Percentiles rank a stretch among this genome's conserved stretches.
Conservation (phyloP, 1,140 invertebrate species). For the Scylla paramamosain region DNA sequence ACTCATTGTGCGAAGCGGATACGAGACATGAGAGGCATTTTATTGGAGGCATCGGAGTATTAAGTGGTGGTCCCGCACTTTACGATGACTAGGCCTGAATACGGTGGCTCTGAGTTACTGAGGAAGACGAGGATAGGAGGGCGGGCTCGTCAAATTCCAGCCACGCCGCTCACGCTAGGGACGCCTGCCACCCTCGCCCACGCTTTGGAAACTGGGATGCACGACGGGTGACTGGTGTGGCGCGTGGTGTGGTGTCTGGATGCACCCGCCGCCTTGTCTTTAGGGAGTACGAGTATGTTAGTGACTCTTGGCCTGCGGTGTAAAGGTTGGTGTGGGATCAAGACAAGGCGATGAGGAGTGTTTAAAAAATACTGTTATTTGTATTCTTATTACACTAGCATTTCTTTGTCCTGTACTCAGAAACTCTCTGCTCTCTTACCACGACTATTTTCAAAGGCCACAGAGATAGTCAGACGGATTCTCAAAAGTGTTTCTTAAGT, state of each 20-base stretch:
- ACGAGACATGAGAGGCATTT: constrained; percentile 11
- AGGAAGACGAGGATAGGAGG: background rate
- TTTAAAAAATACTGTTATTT: no score
- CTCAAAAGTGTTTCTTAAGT: no score
- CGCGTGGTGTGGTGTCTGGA: background rate
- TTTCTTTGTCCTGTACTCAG: no score
- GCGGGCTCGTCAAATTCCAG: background rate
- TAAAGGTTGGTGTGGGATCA: no score
- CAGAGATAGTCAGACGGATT: no score
- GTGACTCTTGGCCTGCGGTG: no score
- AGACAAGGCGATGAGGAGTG: no score
- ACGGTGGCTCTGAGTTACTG: background rate
- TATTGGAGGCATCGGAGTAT: constrained; percentile 12
- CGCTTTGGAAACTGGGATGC: background rate
- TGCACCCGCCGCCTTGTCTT: no score
- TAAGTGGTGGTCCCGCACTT: background rate
- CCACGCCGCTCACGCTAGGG: background rate
- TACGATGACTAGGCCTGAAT: background rate
- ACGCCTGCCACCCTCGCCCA: background rate
- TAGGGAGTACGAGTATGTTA: no score
- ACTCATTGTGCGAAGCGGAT: constrained; percentile 20
- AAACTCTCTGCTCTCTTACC: no score
- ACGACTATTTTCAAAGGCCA: no score
- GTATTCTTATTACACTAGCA: no score
- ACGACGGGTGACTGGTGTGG: background rate